Percentiles rank a stretch among this genome's conserved stretches.
Conservation (phyloP, 2,888 invertebrate genomes). For the Eupsilia transversa region DNA sequence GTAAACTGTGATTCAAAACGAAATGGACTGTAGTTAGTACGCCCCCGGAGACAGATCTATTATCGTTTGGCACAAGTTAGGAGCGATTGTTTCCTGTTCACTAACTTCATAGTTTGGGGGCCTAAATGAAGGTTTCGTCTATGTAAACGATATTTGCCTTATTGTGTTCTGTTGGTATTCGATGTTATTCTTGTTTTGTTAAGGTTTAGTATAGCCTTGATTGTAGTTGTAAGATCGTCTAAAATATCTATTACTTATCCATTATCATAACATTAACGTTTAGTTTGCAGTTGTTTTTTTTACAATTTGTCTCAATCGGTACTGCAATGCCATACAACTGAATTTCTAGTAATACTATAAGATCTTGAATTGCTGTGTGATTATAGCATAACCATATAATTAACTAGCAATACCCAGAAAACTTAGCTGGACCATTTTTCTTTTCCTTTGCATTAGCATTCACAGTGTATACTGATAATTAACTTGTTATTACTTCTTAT, state of each 20-base stretch:
- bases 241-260: too few species aligned
- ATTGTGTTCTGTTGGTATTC: slow-evolving; percentile 2
- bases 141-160: slow-evolving; percentile 25
- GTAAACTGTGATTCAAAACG: slow-evolving; percentile 68
- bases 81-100: slow-evolving; percentile 49
- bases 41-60: slow-evolving; percentile 63
- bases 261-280: too few species aligned
- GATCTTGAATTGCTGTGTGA: not conserved
- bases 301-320: too few species aligned
- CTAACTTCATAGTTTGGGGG: slow-evolving; percentile 41
- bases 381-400: not conserved
- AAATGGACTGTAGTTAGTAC: slow-evolving; percentile 61
- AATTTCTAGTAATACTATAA: too few species aligned
- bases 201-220: not conserved
- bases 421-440: not conserved
- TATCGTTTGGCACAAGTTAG: slow-evolving; percentile 58
- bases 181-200: not conserved
- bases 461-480: slow-evolving; percentile 15
- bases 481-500: slow-evolving; percentile 23
- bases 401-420: not conserved
- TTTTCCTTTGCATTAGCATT: not conserved
- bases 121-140: slow-evolving; percentile 22
- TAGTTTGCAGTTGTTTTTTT: too few species aligned
- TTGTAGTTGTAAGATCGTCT: not conserved
- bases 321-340: too few species aligned